Evolutionary conservation across 1,140 invertebrate genomes (phyloP).

Genomic region (Bombus turneri): DNA sequence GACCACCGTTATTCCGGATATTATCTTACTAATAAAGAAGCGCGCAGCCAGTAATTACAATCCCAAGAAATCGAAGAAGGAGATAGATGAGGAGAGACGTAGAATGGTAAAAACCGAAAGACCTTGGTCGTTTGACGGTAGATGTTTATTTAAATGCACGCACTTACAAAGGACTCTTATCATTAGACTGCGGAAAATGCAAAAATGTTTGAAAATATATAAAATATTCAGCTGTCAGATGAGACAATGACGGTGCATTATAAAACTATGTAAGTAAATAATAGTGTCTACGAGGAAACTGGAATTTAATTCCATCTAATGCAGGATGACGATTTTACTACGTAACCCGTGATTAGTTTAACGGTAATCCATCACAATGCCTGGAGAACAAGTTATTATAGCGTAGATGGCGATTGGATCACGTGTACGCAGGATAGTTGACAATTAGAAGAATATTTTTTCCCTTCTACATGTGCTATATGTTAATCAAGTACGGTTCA

Average conservation of each 20-base stretch:
- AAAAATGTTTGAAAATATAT: no score
- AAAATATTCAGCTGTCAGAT: no score
- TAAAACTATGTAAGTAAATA: no score
- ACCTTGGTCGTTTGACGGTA: neutral
- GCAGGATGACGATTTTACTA: conserved; percentile 15
- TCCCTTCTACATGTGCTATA: neutral
- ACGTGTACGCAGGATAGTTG: neutral
- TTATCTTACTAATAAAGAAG: conserved; percentile 43
- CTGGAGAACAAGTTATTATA: conserved; percentile 28
- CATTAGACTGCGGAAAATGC: neutral
- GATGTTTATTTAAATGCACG: neutral
- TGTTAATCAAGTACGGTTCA: neutral
- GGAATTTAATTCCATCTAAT: conserved; percentile 49
- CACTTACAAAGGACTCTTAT: no score
- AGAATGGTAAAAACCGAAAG: neutral
- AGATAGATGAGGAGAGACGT: neutral
- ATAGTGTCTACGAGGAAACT: neutral
- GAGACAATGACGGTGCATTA: neutral
- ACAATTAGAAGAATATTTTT: conserved; percentile 14
- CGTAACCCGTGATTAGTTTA: conserved; percentile 38
- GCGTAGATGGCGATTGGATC: neutral
- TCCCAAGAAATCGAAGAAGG: neutral
- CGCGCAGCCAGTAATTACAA: conserved; percentile 18
- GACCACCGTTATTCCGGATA: conserved; percentile 44
- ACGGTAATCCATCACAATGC: conserved; percentile 38